These are phyloP conservation scores for Leptogaster cylindrica DNA, from an alignment of 2,888 invertebrate species.

Conservation along the genomic window DNA sequence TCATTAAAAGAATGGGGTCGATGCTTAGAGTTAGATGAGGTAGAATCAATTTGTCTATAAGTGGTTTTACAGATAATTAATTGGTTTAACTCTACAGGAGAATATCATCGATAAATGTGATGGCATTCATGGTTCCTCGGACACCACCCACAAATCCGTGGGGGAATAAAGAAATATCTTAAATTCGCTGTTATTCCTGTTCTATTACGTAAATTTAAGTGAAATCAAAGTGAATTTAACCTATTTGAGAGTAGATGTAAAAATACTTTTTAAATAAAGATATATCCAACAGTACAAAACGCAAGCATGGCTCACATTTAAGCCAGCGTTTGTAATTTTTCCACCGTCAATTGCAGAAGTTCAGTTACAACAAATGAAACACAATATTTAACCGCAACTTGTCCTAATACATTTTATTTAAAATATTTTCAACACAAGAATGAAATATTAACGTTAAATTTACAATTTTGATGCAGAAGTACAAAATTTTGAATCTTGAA, in stretches of 20 bases:
- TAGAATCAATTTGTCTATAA: constrained; percentile 54
- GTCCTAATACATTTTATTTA: constrained; percentile 31
- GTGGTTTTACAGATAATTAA: constrained; percentile 1
- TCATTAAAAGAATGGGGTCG: constrained; percentile 92
- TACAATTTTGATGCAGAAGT: not conserved
- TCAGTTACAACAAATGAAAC: too few species aligned
- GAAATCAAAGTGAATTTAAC: too few species aligned
- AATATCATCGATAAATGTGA: constrained; percentile 84
- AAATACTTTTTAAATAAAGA: too few species aligned
- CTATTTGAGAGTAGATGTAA: too few species aligned
- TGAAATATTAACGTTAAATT: constrained; percentile 2
- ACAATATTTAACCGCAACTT: constrained; percentile 14
- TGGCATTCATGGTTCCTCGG: constrained; percentile 67
- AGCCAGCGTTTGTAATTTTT: too few species aligned
- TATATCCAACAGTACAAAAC: too few species aligned
- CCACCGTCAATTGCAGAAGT: too few species aligned
- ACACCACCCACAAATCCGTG: not conserved
- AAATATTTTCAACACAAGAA: constrained; percentile 28
- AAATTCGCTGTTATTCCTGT: too few species aligned
- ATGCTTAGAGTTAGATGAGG: constrained; percentile 84
- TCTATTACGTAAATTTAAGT: too few species aligned
- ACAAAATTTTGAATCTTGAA: too few species aligned
- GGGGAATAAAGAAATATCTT: too few species aligned
- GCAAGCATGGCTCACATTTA: too few species aligned
- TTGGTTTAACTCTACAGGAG: constrained; percentile 64